phyloP scores from a whole-genome alignment of 2,888 invertebrate species.

The Koerneria pararmatus region DNA sequence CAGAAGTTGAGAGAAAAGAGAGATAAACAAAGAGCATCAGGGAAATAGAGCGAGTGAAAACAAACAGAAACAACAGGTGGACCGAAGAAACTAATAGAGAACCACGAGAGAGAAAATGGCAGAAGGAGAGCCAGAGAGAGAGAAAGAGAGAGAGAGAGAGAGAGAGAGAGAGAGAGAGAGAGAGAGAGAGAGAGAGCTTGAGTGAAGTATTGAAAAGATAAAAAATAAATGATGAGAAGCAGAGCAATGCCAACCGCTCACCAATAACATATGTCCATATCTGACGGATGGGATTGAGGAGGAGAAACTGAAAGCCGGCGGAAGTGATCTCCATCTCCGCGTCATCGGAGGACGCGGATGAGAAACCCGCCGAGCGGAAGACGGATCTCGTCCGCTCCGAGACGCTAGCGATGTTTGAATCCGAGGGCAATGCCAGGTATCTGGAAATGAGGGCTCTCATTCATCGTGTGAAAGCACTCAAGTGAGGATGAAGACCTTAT shows the following conservation, averaged over 20 bases:
- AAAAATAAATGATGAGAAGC: conserved; percentile 2
- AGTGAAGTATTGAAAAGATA: too few relatives aligned
- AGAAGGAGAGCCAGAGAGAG: too few relatives aligned
- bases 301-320: conserved; percentile 90
- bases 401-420: conserved; percentile 47
- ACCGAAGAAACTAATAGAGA: too few relatives aligned
- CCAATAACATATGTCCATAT: conserved; percentile 92
- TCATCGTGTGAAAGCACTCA: too few relatives aligned
- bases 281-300: conserved; percentile 86
- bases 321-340: conserved; percentile 51
- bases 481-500: conserved; percentile 4
- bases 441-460: conserved; percentile 62
- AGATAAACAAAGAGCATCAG: too few relatives aligned
- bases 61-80: too few relatives aligned
- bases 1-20: too few relatives aligned
- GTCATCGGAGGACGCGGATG: conserved; percentile 67
- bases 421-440: conserved; percentile 54
- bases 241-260: conserved; percentile 10
- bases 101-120: too few relatives aligned
- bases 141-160: too few relatives aligned
- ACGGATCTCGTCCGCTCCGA: conserved; percentile 81
- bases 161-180: background rate
- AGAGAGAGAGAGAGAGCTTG: background rate
- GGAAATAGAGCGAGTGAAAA: too few relatives aligned
- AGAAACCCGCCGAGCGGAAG: conserved; percentile 83